A percentile compares a stretch with the other conserved stretches of the same genome.
Evolutionary conservation across 2,113 vertebrate genomes (phyloP).

Genomic region (Sminthopsis crassicaudata): DNA sequence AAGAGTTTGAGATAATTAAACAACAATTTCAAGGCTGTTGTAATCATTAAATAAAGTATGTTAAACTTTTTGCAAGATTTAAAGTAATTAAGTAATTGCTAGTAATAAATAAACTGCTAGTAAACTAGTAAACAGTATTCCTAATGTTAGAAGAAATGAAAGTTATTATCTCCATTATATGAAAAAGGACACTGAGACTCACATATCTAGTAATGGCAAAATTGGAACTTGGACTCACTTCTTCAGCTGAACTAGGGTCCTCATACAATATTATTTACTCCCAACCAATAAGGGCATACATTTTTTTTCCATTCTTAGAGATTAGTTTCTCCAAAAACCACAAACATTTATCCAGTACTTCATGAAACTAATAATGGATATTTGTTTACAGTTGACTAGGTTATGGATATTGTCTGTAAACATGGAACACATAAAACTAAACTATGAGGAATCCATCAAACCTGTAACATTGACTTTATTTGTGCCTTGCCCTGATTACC

Average conservation of each 20-base stretch:
- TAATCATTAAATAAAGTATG: not conserved
- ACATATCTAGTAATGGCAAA: not conserved
- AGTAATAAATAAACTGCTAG: not conserved
- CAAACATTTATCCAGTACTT: not conserved
- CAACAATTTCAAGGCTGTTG: not conserved
- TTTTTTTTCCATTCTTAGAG: not conserved
- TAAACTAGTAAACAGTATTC: not conserved
- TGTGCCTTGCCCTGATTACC: too few species aligned
- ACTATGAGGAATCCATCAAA: not conserved
- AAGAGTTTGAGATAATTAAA: not conserved
- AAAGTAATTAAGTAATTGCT: not conserved
- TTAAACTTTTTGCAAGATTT: not conserved
- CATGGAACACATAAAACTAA: not conserved
- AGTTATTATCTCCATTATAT: not conserved
- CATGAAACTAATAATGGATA: not conserved
- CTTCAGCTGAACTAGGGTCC: not conserved
- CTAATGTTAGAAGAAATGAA: not conserved
- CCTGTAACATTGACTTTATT: too few species aligned
- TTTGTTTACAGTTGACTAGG: not conserved
- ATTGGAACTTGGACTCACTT: not conserved
- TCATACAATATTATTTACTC: not conserved
- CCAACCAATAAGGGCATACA: not conserved
- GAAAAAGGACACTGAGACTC: not conserved
- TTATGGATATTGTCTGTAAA: not conserved
- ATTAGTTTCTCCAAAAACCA: not conserved